Evolutionary conservation across 2,888 invertebrate genomes (phyloP).

Genomic region (Troides helena): DNA sequence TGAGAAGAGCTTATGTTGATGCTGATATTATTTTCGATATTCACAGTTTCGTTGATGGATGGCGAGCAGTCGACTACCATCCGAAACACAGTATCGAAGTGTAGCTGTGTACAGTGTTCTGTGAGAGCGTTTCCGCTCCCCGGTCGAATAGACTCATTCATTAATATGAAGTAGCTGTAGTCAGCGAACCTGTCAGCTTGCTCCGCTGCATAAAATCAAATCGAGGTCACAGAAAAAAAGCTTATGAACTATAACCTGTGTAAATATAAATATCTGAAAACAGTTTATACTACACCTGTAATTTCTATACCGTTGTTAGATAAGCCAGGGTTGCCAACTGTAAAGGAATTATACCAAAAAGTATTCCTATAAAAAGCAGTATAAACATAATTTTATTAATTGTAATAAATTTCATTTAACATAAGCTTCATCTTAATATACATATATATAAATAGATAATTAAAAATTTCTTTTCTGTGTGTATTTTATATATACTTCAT

Average conservation of each 20-base stretch:
- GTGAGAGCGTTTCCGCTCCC: neutral
- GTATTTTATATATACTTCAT: too few relatives aligned
- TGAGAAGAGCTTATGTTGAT: too few relatives aligned
- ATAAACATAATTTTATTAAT: neutral
- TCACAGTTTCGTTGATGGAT: neutral
- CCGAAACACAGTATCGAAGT: neutral
- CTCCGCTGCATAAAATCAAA: neutral
- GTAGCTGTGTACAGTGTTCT: neutral
- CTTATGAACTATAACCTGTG: constrained; percentile 1
- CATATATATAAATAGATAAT: too few relatives aligned
- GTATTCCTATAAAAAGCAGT: neutral
- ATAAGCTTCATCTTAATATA: too few relatives aligned
- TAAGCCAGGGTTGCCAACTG: neutral
- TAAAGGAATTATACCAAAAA: too few relatives aligned
- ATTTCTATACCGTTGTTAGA: constrained; percentile 25
- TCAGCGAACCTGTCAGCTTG: neutral
- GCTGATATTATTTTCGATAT: neutral
- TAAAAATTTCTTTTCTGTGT: too few relatives aligned
- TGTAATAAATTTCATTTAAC: too few relatives aligned
- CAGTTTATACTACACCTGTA: constrained; percentile 22
- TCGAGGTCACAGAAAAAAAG: constrained; percentile 7
- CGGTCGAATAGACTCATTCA: neutral
- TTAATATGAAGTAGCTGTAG: neutral
- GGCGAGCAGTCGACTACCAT: neutral
- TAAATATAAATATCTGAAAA: constrained; percentile 25